Evolutionary conservation across 2,113 vertebrate genomes (phyloP), one percentile per base, ranked within the genome.

Genomic region (Triplophysa siluroides): DNA sequence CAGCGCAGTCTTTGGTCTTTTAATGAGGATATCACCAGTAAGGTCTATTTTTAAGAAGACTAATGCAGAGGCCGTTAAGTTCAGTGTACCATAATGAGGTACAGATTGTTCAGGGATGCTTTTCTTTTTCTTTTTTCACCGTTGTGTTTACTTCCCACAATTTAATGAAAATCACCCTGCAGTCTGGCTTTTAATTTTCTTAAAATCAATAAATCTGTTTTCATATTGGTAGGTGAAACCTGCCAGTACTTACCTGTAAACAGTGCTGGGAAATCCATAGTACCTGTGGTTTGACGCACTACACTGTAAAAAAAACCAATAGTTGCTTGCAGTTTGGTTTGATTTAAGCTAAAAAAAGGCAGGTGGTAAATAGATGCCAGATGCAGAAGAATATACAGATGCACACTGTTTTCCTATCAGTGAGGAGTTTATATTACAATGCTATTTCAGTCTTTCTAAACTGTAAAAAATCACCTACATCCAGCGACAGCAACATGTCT

Each of bases 21-120:
- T 82, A 82, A 82, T 81, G 80, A 81, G 80, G 80, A 81, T 81
- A 62, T 82, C 69, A 63, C 75, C 76, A 76, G 58, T 78, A 62
- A 23, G 50, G 58, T 63, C 80, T 78, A 77, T 70, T 72, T 70
- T 64, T 72, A 64, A 69, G 62, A 71, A 76, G 58, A 64, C 75
- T 72, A 78, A 82, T 66, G 75, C 72, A 82, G 60, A 66, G 68
- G 52, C 74, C 33, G 75, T 63, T 82, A 33, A 33, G 69, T 70
- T 82, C 72, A 81, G 56, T 23, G 45, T 72, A 50, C 80, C 60
- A 54, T 81, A 81, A 81, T 77, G 80, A 82, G 80, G 23, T 52
- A 29, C 58, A 69, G 76, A 64, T 72, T 78, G 60, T 73, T 69
- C 23, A 16, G 43, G 61, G 68, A 75, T 41, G 38, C 72, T 75